Conservation (phyloP, 2,797 vertebrate genomes). For the Mormyrops attenuatus region DNA sequence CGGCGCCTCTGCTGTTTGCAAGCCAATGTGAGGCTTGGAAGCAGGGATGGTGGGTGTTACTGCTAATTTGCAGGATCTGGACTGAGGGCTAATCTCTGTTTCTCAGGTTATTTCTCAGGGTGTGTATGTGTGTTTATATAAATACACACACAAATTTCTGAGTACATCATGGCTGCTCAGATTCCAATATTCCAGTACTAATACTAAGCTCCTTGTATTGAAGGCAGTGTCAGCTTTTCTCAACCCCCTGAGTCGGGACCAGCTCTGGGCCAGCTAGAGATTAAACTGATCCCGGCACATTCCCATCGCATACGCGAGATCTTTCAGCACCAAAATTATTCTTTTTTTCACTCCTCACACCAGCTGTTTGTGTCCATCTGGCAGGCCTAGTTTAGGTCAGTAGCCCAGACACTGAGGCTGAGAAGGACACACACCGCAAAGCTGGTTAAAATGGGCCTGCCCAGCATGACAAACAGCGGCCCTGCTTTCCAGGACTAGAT, state of each 20-base stretch:
- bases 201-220: constrained; percentile 19
- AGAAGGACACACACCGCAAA: background rate
- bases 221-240: constrained; percentile 9
- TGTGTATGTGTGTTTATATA: constrained; percentile 3
- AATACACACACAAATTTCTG: background rate
- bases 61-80: background rate
- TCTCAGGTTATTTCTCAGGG: constrained; percentile 6
- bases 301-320: background rate
- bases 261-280: background rate
- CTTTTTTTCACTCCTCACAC: background rate
- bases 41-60: background rate
- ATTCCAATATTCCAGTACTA: constrained; percentile 11
- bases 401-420: background rate
- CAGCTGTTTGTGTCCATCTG: constrained; percentile 16
- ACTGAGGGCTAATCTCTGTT: background rate
- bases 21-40: background rate
- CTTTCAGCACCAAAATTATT: background rate
- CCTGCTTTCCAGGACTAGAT: background rate
- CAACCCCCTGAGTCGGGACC: background rate
- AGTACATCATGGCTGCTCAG: background rate
- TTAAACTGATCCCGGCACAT: constrained; percentile 14
- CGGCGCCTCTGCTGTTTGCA: background rate
- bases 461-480: background rate
- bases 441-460: background rate
- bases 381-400: background rate